These are phyloP conservation scores for Agonopterix subpropinquella DNA, from an alignment of 2,888 invertebrate genomes.

Conservation along the genomic window DNA sequence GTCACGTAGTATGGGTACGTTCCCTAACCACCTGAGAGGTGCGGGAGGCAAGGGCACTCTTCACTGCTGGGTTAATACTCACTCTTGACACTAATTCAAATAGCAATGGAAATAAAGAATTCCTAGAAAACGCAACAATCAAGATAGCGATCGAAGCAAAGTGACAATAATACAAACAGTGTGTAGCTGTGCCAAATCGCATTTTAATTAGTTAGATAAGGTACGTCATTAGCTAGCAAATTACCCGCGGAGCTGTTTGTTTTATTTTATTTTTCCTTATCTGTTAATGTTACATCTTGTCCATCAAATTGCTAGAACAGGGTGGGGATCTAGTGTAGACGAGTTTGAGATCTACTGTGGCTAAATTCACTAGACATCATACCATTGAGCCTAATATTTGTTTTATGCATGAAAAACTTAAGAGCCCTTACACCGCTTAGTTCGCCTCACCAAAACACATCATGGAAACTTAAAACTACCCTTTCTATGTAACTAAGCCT, in stretches of 20 bases:
- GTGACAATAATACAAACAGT: slow-evolving; percentile 46
- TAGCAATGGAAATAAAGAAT: slow-evolving; percentile 16
- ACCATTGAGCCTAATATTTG: no score
- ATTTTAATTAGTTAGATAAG: slow-evolving; percentile 71
- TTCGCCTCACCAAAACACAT: no score
- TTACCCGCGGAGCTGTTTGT: slow-evolving; percentile 57
- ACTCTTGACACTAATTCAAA: slow-evolving; percentile 34
- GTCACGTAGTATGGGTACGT: no score
- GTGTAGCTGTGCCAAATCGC: slow-evolving; percentile 57
- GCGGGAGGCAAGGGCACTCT: no score
- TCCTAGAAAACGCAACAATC: slow-evolving; percentile 38
- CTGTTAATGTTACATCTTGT: slow-evolving; percentile 61
- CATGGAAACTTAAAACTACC: no score
- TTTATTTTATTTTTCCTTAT: slow-evolving; percentile 64
- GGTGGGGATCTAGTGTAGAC: slow-evolving; percentile 19
- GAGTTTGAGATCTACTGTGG: not conserved
- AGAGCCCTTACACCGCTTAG: no score
- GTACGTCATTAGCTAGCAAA: slow-evolving; percentile 63
- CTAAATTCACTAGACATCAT: no score
- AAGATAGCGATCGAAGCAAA: slow-evolving; percentile 49
- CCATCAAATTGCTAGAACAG: slow-evolving; percentile 52
- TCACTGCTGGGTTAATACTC: slow-evolving; percentile 7
- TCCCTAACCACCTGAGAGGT: no score
- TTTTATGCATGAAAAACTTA: no score
- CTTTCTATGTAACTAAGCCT: no score